phyloP scores from a whole-genome alignment of 2,797 vertebrate genomes.

The Odontamblyopus rebecca region DNA sequence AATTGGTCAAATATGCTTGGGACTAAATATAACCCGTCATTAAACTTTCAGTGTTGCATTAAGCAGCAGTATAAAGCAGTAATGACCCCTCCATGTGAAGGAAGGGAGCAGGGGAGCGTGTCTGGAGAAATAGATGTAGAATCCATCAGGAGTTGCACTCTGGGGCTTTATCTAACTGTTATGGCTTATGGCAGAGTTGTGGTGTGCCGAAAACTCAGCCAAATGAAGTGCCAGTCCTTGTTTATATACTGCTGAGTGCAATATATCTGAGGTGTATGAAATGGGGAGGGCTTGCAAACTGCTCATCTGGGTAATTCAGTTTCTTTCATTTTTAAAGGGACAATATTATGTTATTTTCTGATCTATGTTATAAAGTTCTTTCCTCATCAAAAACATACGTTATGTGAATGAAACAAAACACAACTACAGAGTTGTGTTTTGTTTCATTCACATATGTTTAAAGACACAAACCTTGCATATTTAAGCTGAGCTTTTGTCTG shows the following conservation, averaged over 20 bases:
- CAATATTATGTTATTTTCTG: no score
- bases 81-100: constrained; percentile 28
- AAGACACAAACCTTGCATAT: no score
- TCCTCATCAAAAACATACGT: no score
- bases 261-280: not conserved
- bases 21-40: constrained; percentile 64
- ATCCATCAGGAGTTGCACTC: constrained; percentile 15
- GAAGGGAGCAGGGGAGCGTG: constrained; percentile 1
- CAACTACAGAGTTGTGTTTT: no score
- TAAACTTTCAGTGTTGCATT: constrained; percentile 60
- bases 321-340: not conserved
- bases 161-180: constrained; percentile 20
- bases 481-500: no score
- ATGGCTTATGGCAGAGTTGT: constrained; percentile 18
- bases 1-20: constrained; percentile 60
- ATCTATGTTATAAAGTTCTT: no score
- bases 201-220: constrained; percentile 7
- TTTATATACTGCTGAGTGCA: not conserved
- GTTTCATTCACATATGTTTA: no score
- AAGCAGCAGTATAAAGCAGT: constrained; percentile 47
- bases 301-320: not conserved
- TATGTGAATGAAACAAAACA: no score
- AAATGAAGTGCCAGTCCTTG: constrained; percentile 17
- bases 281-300: not conserved
- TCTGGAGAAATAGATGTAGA: constrained; percentile 15